Evolutionary conservation across 2,113 vertebrate genomes (phyloP).

Genomic region (Phylloscopus trochiloides): DNA sequence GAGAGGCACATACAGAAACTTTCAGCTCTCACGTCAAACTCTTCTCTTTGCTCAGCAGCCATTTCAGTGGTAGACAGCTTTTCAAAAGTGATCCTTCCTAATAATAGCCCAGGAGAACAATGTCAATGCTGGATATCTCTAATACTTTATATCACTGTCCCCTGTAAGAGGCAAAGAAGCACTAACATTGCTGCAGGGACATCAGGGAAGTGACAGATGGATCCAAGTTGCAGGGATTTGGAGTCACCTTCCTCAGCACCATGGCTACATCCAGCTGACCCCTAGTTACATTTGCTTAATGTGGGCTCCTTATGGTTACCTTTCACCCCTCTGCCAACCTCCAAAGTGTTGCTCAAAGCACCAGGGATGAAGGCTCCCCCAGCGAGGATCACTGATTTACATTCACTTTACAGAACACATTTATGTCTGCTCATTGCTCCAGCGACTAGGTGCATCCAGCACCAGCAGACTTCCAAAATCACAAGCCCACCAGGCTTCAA

Average conservation of each 20-base stretch:
- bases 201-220: neutral
- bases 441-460: neutral
- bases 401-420: neutral
- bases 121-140: neutral
- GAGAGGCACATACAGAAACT: neutral
- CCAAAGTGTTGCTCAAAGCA: neutral
- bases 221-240: neutral
- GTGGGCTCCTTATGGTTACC: neutral
- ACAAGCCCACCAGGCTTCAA: neutral
- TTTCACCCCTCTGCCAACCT: neutral
- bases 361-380: neutral
- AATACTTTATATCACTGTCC: neutral
- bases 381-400: neutral
- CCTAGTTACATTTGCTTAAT: neutral
- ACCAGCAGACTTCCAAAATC: neutral
- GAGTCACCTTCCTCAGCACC: neutral
- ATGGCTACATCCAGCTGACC: neutral
- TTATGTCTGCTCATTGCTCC: neutral
- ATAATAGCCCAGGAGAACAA: neutral
- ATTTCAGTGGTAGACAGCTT: neutral
- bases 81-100: neutral
- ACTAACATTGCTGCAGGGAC: neutral
- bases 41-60: neutral
- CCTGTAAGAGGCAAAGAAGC: neutral
- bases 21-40: neutral